Base-by-base conservation (phyloP, 2,113 vertebrate genomes). In the Podilymbus podiceps region DNA sequence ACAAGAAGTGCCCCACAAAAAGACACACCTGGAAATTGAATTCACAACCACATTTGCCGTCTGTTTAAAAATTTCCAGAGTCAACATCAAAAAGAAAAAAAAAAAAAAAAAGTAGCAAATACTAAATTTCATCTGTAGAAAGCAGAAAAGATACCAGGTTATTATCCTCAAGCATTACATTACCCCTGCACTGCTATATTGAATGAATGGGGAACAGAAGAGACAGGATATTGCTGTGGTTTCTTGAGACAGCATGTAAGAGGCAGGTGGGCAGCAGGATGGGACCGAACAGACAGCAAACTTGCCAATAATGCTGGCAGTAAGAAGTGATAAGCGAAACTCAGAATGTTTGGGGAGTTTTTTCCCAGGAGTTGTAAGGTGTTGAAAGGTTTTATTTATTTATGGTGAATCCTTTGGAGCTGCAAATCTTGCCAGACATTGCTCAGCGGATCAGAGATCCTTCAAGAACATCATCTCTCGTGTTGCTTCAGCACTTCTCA, bases 281-380 rank as follows among this genome's bases (percentile, higher is more conserved):
- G 35, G 71, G 44, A 77, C 63, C 2, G 1, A 89, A 50, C 4
- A 72, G 63, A 33, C 13, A 80, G 46, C 35, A 91, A 89, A 56
- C 7, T 72, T 9, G 1, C 18, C 0, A 0, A 52, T 46, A 81
- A 68, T 0, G 1, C 2, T 62, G 67, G 40, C 33, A 86, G 21
- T 33, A 56, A 68, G 38, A 85, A 78, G 21, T 25, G 35, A 46
- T 72, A 74, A 62, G 47, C 2, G 3, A 77, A 94, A 56, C 18
- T 56, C 27, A 5, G 20, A 83, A 55, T 31, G 11, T 50, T 89
- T 67, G n/a, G 8, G n/a, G 69, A 66, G 82, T 88, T 91, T 20
- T 63, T 92, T 73, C 90, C 50, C 71, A 69, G 62, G 50, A 90
- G 53, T 28, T 53, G 11, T 44, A 74, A 75, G 62, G 25, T 89